Conservation (phyloP, 2,797 vertebrate genomes). For the Apodemus agrarius region DNA sequence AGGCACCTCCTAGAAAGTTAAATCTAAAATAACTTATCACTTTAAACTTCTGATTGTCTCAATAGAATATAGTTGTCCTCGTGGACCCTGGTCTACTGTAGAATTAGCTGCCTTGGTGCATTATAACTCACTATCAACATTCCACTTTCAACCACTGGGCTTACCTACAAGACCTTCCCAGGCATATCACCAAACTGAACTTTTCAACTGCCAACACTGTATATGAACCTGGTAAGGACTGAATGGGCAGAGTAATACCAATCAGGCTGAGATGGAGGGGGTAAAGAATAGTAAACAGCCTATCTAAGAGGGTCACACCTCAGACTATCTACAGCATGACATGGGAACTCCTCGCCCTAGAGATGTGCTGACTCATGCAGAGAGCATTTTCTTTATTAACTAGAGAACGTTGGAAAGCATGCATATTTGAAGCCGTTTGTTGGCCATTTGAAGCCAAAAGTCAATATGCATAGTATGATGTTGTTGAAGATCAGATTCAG, state of each 20-base stretch:
- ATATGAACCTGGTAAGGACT: neutral
- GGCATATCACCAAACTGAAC: neutral
- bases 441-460: neutral
- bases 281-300: neutral
- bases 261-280: constrained; percentile 66
- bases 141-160: constrained; percentile 4
- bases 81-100: neutral
- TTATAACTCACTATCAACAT: neutral
- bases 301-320: neutral
- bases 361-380: neutral
- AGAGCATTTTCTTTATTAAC: constrained; percentile 63
- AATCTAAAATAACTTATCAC: neutral
- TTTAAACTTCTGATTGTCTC: neutral
- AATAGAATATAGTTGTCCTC: neutral
- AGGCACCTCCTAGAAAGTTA: neutral
- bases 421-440: constrained; percentile 73
- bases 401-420: constrained; percentile 59
- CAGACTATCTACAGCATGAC: constrained; percentile 64
- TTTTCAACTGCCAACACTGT: constrained; percentile 17
- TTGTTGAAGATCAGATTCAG: constrained; percentile 70
- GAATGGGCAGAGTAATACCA: neutral
- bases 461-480: constrained; percentile 44
- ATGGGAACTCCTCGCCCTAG: constrained; percentile 51
- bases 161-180: neutral
- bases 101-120: neutral